A percentile compares a stretch with the other conserved stretches of the same genome.
Conservation (phyloP, 1,140 invertebrate genomes). For the Cardiocondyla obscurior region DNA sequence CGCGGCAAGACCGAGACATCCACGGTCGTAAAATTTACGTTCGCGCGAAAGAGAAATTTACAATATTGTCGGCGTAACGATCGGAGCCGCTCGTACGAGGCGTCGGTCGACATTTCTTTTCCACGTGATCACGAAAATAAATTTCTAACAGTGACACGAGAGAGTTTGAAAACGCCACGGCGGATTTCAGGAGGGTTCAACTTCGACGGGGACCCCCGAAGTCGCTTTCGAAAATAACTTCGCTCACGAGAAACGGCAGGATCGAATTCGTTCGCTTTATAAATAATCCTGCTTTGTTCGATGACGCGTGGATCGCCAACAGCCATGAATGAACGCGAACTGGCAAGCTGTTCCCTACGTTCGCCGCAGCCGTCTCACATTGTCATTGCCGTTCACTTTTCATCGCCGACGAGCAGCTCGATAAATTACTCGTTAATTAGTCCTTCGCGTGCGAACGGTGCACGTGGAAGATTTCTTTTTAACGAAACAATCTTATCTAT, state of each 20-base stretch:
- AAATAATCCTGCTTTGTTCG: slow-evolving; percentile 52
- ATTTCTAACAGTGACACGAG: slow-evolving; percentile 31
- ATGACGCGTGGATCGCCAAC: neutral
- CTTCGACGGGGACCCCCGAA: neutral
- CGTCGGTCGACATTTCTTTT: slow-evolving; percentile 31
- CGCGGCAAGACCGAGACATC: neutral
- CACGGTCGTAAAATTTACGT: slow-evolving; percentile 31
- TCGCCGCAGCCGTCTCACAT: neutral
- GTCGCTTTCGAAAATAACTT: slow-evolving; percentile 53
- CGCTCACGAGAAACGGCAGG: slow-evolving; percentile 41
- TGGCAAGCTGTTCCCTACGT: slow-evolving; percentile 9
- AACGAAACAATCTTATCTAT: neutral
- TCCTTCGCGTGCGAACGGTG: neutral
- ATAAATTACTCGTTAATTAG: slow-evolving; percentile 30
- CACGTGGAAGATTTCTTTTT: neutral
- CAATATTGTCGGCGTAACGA: slow-evolving; percentile 34
- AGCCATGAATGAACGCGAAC: slow-evolving; percentile 48
- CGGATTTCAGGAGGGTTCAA: neutral
- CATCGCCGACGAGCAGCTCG: neutral
- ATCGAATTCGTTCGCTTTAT: slow-evolving; percentile 39
- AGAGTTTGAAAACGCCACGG: slow-evolving; percentile 1
- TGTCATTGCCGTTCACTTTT: slow-evolving; percentile 22
- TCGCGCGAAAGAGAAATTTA: slow-evolving; percentile 48
- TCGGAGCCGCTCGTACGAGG: neutral
- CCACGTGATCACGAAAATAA: slow-evolving; percentile 27